Evolutionary conservation across 2,888 invertebrate species (phyloP).

Genomic region (Pseudeuparius sepicola): DNA sequence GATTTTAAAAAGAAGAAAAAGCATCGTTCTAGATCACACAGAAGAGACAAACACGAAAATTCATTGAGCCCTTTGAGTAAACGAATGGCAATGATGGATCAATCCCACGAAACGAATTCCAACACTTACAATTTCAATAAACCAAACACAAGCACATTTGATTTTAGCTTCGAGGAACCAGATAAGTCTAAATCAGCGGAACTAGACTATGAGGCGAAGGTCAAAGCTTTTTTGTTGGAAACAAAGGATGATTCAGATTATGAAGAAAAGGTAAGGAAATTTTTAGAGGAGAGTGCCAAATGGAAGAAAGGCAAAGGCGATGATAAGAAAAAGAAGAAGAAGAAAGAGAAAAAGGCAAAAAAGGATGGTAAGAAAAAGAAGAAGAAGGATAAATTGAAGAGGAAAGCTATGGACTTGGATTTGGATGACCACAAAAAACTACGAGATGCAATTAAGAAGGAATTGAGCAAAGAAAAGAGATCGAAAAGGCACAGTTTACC

Average conservation of each 20-base stretch:
- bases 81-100: conserved; percentile 62
- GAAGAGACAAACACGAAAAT: conserved; percentile 50
- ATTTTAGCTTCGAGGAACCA: conserved; percentile 41
- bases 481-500: conserved; percentile 34
- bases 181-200: conserved; percentile 28
- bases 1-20: conserved; percentile 45
- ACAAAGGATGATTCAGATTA: conserved; percentile 75
- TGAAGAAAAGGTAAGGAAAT: conserved; percentile 75
- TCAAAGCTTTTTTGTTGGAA: conserved; percentile 59
- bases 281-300: conserved; percentile 71
- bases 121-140: conserved; percentile 62
- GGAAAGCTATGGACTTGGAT: conserved; percentile 56
- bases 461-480: conserved; percentile 37
- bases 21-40: conserved; percentile 42
- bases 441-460: conserved; percentile 57
- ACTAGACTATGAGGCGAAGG: conserved; percentile 35
- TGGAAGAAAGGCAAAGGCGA: conserved; percentile 63
- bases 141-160: conserved; percentile 44
- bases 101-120: conserved; percentile 42
- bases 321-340: conserved; percentile 52
- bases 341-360: conserved; percentile 49
- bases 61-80: conserved; percentile 76
- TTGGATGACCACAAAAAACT: conserved; percentile 55
- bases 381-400: conserved; percentile 54
- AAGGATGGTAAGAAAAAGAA: conserved; percentile 66